Evolutionary conservation across 2,113 vertebrate genomes (phyloP), one percentile per base, ranked within the genome.

Genomic region (Himantopus leucocephalus): DNA sequence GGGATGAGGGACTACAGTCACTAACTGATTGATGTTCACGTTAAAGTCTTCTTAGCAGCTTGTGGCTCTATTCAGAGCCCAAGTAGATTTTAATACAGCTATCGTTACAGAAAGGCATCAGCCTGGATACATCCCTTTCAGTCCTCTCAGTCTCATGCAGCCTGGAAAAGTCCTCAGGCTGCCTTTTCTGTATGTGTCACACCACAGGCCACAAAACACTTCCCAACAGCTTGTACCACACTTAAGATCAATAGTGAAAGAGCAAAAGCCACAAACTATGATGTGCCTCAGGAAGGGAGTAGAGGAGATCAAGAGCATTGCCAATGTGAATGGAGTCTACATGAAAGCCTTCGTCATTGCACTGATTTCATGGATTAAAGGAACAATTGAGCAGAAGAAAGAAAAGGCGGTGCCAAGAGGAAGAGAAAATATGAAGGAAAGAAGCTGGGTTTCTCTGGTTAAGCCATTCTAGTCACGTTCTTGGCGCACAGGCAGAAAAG

Each of bases 391-490:
- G 89, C 81, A 85, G 63, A 86, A 94, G 94, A 97, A 95, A 93
- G 92, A 94, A 72, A 96, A 93, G 79, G 82, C 7, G 3, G 78
- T 92, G 92, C 90, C 95, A 94, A 94, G 86, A 97, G 97, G 96
- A 97, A 96, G 88, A 37, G 97, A 79, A 75, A 84, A 91, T 27
- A 77, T 14, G 52, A 92, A 96, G 88, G 88, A 92, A 95, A 88
- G 78, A 96, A 94, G 81, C 67, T 67, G 85, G 50, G 60, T 75
- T 94, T 80, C 60, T 94, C 76, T 80, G 82, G 50, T 75, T 86
- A 88, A 96, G 80, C 82, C 81, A 92, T 95, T 95, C 93, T 77
- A 81, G 94, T 97, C 96, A 96, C 88, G 97, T 97, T 97, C 94
- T 59, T 97, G 97, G 96, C 93, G 0, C 75, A 32, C 60, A 32